Base-by-base conservation (phyloP, 2,113 vertebrate genomes). In the Barbus barbus region DNA sequence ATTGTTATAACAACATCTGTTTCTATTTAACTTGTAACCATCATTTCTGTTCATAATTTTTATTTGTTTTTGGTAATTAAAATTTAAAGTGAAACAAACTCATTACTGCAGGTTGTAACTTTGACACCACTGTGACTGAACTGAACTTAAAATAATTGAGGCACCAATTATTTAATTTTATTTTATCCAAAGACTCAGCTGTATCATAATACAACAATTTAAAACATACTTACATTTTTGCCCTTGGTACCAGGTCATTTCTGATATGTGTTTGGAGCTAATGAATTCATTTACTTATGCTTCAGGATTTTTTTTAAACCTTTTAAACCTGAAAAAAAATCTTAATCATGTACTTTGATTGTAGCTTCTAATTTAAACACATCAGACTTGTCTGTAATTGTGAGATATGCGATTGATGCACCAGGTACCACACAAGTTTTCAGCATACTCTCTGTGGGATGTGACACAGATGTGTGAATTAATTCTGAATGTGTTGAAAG, bases 381-480 rank as follows among this genome's bases (percentile, higher is more conserved):
- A 74, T 36, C 28, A 75, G n/a, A 16, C 8, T 48, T 48, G 16
- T 53, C 24, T 51, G 73, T 76, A 20, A 76, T 76, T 76, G 44
- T 53, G 38, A 73, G 38, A 46, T 44, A 7, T 26, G 60, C 13
- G 24, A 63, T 2, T 63, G 13, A 63, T 26, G 60, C 12, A 16
- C 60, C n/a, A 44, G 38, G n/a, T 26, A 73, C 0, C 67, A 16
- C 22, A 38, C 65, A 72, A 44, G 69, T 73, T 73, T 24, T 13
- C 69, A 24, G 38, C 69, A 26, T 44, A 38, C 36, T 73, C n/a
- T 33, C 22, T 31, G 33, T 53, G 9, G 9, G 67, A 71, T 76
- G 46, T 20, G 46, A 31, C 14, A 51, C 73, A 76, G 73, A 76
- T 76, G 73, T 76, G 73, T 76, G 46, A 53, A 76, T 53, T 76